Percentiles rank a stretch among this genome's conserved stretches.
phyloP scores from a whole-genome alignment of 2,113 vertebrate species.

The Glaucidium brasilianum region DNA sequence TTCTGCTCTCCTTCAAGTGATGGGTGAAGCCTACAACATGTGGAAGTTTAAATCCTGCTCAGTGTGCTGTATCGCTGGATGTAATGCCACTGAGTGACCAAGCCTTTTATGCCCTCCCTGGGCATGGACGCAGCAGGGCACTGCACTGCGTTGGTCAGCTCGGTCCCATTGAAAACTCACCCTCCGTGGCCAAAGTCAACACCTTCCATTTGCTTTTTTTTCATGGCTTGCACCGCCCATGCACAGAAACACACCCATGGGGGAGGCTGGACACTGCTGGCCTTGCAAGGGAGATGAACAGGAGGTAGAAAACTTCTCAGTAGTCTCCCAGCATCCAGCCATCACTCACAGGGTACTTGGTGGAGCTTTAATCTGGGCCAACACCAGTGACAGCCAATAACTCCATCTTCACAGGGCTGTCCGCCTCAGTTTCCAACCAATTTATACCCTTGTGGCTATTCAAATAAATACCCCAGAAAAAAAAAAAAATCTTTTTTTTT shows the following conservation, averaged over 20 bases:
- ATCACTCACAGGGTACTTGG: neutral
- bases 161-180: neutral
- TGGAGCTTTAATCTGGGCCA: neutral
- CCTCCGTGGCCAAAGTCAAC: neutral
- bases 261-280: neutral
- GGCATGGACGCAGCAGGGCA: neutral
- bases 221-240: neutral
- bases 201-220: neutral
- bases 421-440: neutral
- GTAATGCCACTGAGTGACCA: neutral
- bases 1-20: neutral
- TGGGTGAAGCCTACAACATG: neutral
- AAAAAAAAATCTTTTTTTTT: neutral
- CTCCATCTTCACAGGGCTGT: neutral
- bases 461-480: neutral
- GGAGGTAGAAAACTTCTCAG: neutral
- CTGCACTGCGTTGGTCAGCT: accelerated
- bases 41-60: neutral
- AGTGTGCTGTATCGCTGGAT: neutral
- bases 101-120: neutral
- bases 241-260: neutral
- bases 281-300: neutral
- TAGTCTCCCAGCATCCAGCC: neutral
- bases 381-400: neutral
- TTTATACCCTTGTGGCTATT: neutral